Percentiles rank a stretch among this genome's conserved stretches.
These are phyloP conservation scores for Leptopterna dolabrata DNA, from an alignment of 2,888 invertebrate genomes.

Conservation along the genomic window DNA sequence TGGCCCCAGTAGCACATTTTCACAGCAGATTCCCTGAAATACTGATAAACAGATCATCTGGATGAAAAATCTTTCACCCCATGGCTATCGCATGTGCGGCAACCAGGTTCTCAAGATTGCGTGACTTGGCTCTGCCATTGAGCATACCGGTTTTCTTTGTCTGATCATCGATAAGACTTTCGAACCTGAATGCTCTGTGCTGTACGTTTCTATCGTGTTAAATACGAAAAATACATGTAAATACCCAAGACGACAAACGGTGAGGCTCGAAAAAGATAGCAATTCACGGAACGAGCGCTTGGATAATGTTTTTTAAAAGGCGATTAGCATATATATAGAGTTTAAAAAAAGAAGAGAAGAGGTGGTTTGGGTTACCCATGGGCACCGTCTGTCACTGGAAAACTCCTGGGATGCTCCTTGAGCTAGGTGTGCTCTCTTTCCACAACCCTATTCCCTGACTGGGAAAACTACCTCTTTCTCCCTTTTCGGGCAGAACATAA, in stretches of 20 bases:
- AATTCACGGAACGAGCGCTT: background rate
- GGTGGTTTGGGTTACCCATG: slow-evolving; percentile 46
- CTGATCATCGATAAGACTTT: too few relatives aligned
- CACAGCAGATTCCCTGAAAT: too few relatives aligned
- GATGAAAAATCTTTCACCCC: too few relatives aligned
- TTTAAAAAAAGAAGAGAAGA: background rate
- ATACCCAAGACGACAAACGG: background rate
- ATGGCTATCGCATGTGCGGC: too few relatives aligned
- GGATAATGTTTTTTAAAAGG: slow-evolving; percentile 59
- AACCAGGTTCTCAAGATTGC: too few relatives aligned
- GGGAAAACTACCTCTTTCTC: background rate
- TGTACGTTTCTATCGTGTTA: too few relatives aligned
- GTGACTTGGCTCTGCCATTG: too few relatives aligned
- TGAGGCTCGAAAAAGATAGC: background rate
- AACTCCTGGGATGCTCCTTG: slow-evolving; percentile 9
- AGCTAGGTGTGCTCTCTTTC: background rate
- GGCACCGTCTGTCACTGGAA: slow-evolving; percentile 42
- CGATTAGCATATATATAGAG: slow-evolving; percentile 58
- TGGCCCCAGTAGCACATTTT: too few relatives aligned
- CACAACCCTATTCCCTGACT: background rate
- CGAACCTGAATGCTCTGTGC: too few relatives aligned
- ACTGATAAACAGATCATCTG: too few relatives aligned
- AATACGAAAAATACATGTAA: background rate
- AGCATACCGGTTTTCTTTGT: too few relatives aligned
- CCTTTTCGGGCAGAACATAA: background rate